Evolutionary conservation across 1,140 invertebrate genomes (phyloP), one percentile per base, ranked within the genome.

Genomic region (Eubasilissa regina): DNA sequence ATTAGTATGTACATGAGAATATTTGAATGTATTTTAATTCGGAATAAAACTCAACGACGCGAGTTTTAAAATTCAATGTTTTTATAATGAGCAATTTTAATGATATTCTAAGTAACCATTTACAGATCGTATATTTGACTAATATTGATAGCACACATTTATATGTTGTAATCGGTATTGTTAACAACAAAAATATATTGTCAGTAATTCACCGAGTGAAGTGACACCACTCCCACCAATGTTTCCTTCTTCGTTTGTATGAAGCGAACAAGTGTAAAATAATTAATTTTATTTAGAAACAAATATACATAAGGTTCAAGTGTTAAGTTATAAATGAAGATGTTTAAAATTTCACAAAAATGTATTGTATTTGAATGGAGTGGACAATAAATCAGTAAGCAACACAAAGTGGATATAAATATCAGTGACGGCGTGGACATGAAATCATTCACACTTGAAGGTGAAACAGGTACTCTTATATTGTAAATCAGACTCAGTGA

Each of bases 141-240:
- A 74, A 68, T 35, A 58, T 75, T 44, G 73, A 75, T 75, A 75
- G 73, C 73, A 75, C 73, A 45, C 73, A 60, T 75, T 21, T 19
- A 58, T 12, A 55, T 43, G 58, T 53, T 58, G 19, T 25, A 11
- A 72, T 35, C 43, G 3, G 56, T 60, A 60, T 19, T n/a, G 56
- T 60, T 12, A 66, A 35, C 62, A 66, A 66, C 62, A 44, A 17
- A 15, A 66, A 48, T 53, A 73, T 73, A 73, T 73, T 73, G 70
- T 73, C 70, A 73, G 19, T 73, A 55, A 51, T 66, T 44, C 15
- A 43, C 51, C 10, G 70, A 55, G 70, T 25, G 70, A 55, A 35
- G n/a, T n/a, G n/a, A n/a, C n/a, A n/a, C n/a, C n/a, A n/a, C n/a
- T n/a, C n/a, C n/a, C n/a, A n/a, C n/a, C n/a, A n/a, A n/a, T n/a